Evolutionary conservation across 2,113 vertebrate species (phyloP).

Genomic region (Bubo scandiacus): DNA sequence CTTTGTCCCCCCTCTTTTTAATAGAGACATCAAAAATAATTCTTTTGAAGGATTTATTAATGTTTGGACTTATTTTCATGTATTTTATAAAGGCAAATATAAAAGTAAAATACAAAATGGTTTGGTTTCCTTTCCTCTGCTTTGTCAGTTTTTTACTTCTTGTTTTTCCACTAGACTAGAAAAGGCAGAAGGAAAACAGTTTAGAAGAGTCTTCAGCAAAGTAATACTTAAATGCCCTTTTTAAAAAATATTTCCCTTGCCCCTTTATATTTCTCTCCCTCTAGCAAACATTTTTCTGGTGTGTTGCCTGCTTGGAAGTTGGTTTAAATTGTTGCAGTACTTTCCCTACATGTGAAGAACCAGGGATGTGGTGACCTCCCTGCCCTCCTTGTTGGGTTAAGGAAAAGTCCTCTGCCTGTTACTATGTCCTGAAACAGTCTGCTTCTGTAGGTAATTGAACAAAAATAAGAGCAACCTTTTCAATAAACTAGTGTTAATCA

Average conservation of each 20-base stretch:
- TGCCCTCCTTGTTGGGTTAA: not conserved
- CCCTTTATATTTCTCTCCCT: not conserved
- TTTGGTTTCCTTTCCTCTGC: not conserved
- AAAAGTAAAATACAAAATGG: not conserved
- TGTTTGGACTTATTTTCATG: not conserved
- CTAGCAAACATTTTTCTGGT: not conserved
- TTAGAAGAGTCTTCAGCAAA: not conserved
- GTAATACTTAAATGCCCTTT: not conserved
- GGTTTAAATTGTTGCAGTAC: not conserved
- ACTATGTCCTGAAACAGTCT: not conserved
- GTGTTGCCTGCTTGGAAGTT: not conserved
- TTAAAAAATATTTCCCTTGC: rapidly evolving
- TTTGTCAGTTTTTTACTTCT: not conserved
- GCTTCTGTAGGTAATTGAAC: not conserved
- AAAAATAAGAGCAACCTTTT: not conserved
- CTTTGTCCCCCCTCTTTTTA: not conserved
- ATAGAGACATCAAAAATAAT: not conserved
- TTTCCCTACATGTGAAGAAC: not conserved
- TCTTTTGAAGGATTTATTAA: not conserved
- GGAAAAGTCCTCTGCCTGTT: not conserved
- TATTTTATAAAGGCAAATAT: not conserved
- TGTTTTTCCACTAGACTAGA: not conserved
- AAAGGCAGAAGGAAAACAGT: not conserved
- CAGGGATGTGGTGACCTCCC: not conserved
- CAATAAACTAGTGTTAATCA: not conserved